These are phyloP conservation scores for Holacanthus passer DNA, from an alignment of 2,113 vertebrate species.

Conservation along the genomic window DNA sequence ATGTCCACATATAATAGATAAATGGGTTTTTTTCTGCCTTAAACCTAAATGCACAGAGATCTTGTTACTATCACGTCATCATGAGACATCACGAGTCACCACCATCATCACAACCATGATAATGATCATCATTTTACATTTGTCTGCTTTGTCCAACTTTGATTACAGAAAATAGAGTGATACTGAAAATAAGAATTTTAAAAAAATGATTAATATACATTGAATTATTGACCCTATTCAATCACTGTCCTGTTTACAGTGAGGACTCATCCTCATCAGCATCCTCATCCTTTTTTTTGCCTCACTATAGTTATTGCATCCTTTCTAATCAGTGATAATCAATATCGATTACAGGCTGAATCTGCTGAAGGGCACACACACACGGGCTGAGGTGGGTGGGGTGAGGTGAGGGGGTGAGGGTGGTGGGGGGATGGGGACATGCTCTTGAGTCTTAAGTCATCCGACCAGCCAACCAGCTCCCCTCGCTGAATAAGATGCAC, in stretches of 20 bases:
- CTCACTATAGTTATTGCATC: background rate
- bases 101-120: background rate
- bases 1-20: background rate
- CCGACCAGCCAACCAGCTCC: constrained; percentile 81
- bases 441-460: constrained; percentile 76
- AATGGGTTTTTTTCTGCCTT: background rate
- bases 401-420: no score
- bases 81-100: constrained; percentile 26
- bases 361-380: constrained; percentile 51
- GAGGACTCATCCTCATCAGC: constrained; percentile 10
- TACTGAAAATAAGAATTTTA: no score
- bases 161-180: background rate
- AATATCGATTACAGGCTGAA: constrained; percentile 43
- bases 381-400: constrained; percentile 38
- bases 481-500: constrained; percentile 74
- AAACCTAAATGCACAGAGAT: constrained; percentile 25
- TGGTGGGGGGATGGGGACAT: constrained; percentile 51
- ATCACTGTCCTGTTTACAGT: background rate
- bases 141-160: background rate
- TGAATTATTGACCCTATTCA: background rate
- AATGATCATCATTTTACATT: background rate
- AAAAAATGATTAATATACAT: background rate
- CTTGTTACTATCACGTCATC: constrained; percentile 1
- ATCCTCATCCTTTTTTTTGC: constrained; percentile 7
- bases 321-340: constrained; percentile 15